These are phyloP conservation scores for Cirrhinus molitorella DNA, from an alignment of 2,797 vertebrate genomes.

Conservation along the genomic window DNA sequence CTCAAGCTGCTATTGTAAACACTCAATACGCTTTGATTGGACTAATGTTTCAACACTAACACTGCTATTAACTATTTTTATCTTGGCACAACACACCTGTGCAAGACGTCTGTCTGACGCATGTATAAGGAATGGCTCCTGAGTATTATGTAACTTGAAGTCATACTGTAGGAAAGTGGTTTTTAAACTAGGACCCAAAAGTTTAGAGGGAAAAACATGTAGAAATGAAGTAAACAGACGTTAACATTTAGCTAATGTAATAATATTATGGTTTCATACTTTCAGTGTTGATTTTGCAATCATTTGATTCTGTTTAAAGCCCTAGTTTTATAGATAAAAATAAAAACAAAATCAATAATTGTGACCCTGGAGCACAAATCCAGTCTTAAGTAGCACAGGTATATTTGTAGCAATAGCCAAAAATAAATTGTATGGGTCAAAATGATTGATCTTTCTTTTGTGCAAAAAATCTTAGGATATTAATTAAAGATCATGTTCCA, in stretches of 20 bases:
- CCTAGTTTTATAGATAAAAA: neutral
- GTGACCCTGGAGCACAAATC: no score
- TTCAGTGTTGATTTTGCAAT: neutral
- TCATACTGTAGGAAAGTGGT: neutral
- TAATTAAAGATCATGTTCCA: no score
- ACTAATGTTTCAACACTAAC: neutral
- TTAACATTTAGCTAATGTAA: no score
- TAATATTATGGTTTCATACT: neutral
- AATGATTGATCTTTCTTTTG: no score
- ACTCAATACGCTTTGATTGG: neutral
- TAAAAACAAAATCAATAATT: neutral
- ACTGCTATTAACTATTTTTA: neutral
- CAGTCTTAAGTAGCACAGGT: no score
- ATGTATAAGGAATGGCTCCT: accelerated
- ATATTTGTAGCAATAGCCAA: no score
- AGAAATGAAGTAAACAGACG: neutral
- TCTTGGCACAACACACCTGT: neutral
- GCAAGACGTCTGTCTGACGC: neutral
- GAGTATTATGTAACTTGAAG: neutral
- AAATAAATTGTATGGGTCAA: no score
- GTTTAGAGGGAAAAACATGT: neutral
- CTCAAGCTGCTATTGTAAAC: neutral
- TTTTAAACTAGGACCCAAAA: neutral
- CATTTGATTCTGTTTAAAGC: neutral
- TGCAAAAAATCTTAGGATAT: no score